phyloP scores from a whole-genome alignment of 2,797 vertebrate species.

The Loris lydekkerianus region DNA sequence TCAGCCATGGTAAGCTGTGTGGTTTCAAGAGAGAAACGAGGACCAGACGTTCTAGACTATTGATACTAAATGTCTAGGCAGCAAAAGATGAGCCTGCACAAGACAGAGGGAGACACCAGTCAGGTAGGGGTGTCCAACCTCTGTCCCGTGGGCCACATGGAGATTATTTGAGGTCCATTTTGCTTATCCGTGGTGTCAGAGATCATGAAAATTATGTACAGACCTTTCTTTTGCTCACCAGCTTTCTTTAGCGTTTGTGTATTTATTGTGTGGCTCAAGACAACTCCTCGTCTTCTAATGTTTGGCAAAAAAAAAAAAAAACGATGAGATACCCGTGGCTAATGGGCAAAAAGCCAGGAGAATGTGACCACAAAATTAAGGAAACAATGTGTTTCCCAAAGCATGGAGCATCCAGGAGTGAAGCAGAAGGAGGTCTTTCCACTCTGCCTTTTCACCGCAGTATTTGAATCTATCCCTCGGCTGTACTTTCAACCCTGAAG shows the following conservation, averaged over 20 bases:
- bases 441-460: rapidly evolving
- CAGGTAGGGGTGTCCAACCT: too few species aligned
- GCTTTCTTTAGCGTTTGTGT: too few species aligned
- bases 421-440: background rate
- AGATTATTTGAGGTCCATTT: too few species aligned
- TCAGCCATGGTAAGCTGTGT: rapidly evolving
- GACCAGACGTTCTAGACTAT: background rate
- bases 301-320: too few species aligned
- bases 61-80: background rate
- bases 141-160: too few species aligned
- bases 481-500: rapidly evolving
- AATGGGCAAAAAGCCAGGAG: too few species aligned
- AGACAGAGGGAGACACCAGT: background rate
- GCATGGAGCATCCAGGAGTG: rapidly evolving
- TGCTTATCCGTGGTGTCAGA: too few species aligned
- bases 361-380: rapidly evolving
- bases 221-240: too few species aligned
- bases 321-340: rapidly evolving
- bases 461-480: rapidly evolving
- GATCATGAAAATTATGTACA: too few species aligned
- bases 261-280: too few species aligned
- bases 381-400: background rate
- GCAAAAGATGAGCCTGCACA: background rate
- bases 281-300: too few species aligned
- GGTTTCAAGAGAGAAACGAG: background rate